phyloP scores from a whole-genome alignment of 1,140 invertebrate genomes.

The Rhopalosiphum padi region DNA sequence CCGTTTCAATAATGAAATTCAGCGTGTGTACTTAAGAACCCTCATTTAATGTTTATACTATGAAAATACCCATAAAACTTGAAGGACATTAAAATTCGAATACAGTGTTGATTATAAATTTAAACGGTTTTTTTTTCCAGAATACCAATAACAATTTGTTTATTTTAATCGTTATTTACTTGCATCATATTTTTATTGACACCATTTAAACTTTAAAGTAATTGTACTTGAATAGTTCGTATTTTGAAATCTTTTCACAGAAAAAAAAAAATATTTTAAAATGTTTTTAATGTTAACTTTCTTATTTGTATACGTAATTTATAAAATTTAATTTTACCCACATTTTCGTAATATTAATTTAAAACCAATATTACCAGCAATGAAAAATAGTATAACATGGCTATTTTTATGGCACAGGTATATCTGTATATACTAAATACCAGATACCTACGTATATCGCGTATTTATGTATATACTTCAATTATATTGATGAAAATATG shows the following conservation, averaged over 20 bases:
- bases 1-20: slow-evolving; percentile 11
- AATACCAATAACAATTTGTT: slow-evolving; percentile 5
- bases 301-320: neutral
- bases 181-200: neutral
- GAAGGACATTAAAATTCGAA: neutral
- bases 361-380: neutral
- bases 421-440: no score
- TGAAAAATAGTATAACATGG: neutral
- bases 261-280: neutral
- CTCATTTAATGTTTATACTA: neutral
- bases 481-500: neutral
- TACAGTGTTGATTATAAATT: slow-evolving; percentile 10
- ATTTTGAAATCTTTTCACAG: neutral
- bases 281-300: neutral
- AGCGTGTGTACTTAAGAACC: neutral
- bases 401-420: neutral
- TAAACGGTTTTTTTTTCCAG: neutral
- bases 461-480: neutral
- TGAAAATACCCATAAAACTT: neutral
- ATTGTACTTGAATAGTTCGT: neutral
- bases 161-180: neutral
- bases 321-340: neutral
- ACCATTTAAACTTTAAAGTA: neutral
- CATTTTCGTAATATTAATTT: neutral
- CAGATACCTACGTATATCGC: neutral